phyloP scores from a whole-genome alignment of 2,888 invertebrate genomes.

The Standfussiana lucernea region DNA sequence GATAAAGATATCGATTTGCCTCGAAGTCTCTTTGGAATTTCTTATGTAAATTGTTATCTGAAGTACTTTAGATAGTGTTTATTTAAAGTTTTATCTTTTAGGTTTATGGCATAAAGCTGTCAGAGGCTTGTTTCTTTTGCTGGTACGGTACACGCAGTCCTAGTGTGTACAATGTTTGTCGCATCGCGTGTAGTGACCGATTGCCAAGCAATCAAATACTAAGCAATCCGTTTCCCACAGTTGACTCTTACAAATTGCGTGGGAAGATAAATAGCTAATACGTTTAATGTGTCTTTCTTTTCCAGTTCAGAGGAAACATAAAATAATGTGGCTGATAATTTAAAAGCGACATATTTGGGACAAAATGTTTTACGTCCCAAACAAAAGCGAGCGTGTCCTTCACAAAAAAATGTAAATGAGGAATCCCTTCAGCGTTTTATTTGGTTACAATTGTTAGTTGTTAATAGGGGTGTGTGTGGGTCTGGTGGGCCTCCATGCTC shows the following conservation, averaged over 20 bases:
- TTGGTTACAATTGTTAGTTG: constrained; percentile 60
- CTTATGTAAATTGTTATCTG: constrained; percentile 10
- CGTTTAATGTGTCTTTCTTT: constrained; percentile 63
- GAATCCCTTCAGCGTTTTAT: constrained; percentile 58
- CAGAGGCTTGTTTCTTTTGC: not conserved
- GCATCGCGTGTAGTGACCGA: constrained; percentile 38
- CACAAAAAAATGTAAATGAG: constrained; percentile 57
- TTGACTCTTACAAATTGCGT: constrained; percentile 64
- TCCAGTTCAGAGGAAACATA: constrained; percentile 53
- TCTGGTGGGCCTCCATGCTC: constrained; percentile 36
- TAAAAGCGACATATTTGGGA: constrained; percentile 55
- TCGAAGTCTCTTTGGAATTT: constrained; percentile 21
- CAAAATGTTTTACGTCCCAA: constrained; percentile 37
- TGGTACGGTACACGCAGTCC: not conserved
- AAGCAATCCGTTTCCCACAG: constrained; percentile 63
- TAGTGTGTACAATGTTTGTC: constrained; percentile 24
- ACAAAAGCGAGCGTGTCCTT: constrained; percentile 41
- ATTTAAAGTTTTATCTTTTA: constrained; percentile 25
- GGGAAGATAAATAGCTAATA: constrained; percentile 61
- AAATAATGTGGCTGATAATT: constrained; percentile 58
- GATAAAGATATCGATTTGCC: constrained; percentile 61
- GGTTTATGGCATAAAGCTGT: constrained; percentile 3
- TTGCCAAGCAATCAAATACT: constrained; percentile 44
- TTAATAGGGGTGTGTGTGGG: constrained; percentile 45
- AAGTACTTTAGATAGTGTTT: constrained; percentile 26